Conservation (phyloP, 2,113 vertebrate genomes). For the human region DNA sequence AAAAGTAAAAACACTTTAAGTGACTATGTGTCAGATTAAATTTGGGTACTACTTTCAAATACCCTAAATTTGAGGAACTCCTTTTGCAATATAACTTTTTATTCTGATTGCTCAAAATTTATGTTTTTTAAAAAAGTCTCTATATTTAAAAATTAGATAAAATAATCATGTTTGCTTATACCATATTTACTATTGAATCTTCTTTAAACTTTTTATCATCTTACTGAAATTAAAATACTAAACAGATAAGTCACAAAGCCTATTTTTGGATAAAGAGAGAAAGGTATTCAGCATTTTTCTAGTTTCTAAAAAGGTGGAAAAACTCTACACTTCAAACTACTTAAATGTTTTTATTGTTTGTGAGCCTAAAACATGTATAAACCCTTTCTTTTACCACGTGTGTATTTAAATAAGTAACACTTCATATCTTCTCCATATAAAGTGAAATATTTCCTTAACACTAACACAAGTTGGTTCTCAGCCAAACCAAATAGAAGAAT, state of each 20-base stretch:
- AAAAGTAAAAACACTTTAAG: slow-evolving; percentile 22
- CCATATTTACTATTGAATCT: slow-evolving; percentile 37
- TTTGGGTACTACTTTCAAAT: slow-evolving; percentile 16
- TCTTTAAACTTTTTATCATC: neutral
- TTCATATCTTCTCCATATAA: slow-evolving; percentile 81
- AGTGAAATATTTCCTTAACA: slow-evolving; percentile 84
- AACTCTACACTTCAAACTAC: slow-evolving; percentile 37
- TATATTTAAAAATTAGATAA: slow-evolving; percentile 37
- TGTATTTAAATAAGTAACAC: slow-evolving; percentile 76
- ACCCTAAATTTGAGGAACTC: neutral
- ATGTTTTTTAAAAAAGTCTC: neutral
- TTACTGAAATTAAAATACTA: slow-evolving; percentile 28
- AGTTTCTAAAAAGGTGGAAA: slow-evolving; percentile 27
- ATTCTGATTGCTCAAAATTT: neutral
- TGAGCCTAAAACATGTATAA: slow-evolving; percentile 59
- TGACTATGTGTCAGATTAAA: slow-evolving; percentile 2
- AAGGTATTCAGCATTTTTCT: slow-evolving; percentile 31
- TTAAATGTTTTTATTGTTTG: slow-evolving; percentile 66
- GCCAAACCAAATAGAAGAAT: slow-evolving; percentile 88
- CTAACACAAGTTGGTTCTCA: slow-evolving; percentile 81
- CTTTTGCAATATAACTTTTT: slow-evolving; percentile 34
- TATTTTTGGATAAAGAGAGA: slow-evolving; percentile 11
- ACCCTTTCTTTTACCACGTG: slow-evolving; percentile 51
- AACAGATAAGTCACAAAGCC: neutral
- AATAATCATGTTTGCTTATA: slow-evolving; percentile 16